phyloP scores from a whole-genome alignment of 2,888 invertebrate genomes.

The Nowickia ferox region DNA sequence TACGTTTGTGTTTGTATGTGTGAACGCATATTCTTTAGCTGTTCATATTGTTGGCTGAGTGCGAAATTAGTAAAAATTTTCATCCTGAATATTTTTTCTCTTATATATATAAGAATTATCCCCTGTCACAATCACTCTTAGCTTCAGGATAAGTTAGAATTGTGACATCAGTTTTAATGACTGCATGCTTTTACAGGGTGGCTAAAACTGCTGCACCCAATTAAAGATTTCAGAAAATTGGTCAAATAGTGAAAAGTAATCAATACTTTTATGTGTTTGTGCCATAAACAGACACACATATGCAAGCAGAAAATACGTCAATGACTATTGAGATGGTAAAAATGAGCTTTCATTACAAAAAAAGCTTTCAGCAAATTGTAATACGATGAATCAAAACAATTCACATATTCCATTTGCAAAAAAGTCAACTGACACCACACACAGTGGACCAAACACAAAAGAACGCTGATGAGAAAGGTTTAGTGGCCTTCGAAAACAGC shows the following conservation, averaged over 20 bases:
- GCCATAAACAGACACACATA: neutral
- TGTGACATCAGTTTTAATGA: neutral
- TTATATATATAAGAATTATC: neutral
- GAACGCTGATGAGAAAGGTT: too few species aligned
- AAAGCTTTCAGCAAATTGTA: too few species aligned
- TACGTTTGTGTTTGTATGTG: neutral
- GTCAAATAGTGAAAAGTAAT: neutral
- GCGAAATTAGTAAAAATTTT: neutral
- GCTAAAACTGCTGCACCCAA: neutral
- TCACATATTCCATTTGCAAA: too few species aligned
- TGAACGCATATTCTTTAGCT: neutral
- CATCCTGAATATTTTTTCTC: neutral
- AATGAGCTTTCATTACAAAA: too few species aligned
- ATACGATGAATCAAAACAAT: too few species aligned
- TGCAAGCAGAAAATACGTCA: too few species aligned
- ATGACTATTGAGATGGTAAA: too few species aligned
- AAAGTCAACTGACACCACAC: too few species aligned
- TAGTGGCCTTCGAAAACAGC: too few species aligned
- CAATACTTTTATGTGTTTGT: neutral
- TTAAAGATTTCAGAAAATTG: neutral
- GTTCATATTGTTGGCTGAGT: neutral
- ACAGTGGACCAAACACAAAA: too few species aligned
- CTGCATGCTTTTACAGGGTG: neutral
- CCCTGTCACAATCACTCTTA: neutral
- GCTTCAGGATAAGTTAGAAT: neutral